Base-by-base conservation (phyloP, 2,888 invertebrate species). In the Caenorhabditis auriculariae region DNA sequence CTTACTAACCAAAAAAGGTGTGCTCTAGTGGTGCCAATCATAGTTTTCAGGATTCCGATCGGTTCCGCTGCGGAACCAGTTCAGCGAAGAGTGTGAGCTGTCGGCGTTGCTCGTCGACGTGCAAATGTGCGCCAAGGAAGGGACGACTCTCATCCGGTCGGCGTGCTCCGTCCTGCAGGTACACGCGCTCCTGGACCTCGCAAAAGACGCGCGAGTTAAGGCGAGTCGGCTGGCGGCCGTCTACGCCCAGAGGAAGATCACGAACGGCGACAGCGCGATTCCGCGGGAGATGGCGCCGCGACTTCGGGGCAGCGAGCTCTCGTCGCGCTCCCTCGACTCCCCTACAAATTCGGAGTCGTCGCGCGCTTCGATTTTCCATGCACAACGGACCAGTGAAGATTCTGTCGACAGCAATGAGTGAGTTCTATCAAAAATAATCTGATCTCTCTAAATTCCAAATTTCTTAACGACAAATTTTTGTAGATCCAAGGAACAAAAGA, bases 11-110 rank as follows among this genome's bases (percentile, higher is more conserved):
- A n/a, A n/a, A n/a, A n/a, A n/a, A n/a, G n/a, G n/a, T n/a, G n/a
- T n/a, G n/a, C n/a, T n/a, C n/a, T n/a, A n/a, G n/a, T n/a, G n/a
- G n/a, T n/a, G n/a, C n/a, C n/a, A n/a, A n/a, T 37, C 26, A 39
- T 19, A 19, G 7, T 7, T 35, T 52, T 0, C 66, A 59, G 95
- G 98, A 0, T 94, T 89, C 83, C 87, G 96, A 54, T 93, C 94
- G 82, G 88, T 98, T 17, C 89, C 89, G 9, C 85, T 98, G 55
- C 89, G 88, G 70, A 98, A 98, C 83, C 90, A 88, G 29, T 91
- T 87, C 83, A 91, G 91, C 62, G 95, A 96, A 84, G 91, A 92
- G 76, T 84, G 94, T 47, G 96, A 96, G 83, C 85, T 98, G 52
- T 89, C 93, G 0, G 89, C 93, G 0, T 85, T 96, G 19, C 86